These are phyloP conservation scores for Mola mola DNA, from an alignment of 2,113 vertebrate genomes.

Conservation along the genomic window DNA sequence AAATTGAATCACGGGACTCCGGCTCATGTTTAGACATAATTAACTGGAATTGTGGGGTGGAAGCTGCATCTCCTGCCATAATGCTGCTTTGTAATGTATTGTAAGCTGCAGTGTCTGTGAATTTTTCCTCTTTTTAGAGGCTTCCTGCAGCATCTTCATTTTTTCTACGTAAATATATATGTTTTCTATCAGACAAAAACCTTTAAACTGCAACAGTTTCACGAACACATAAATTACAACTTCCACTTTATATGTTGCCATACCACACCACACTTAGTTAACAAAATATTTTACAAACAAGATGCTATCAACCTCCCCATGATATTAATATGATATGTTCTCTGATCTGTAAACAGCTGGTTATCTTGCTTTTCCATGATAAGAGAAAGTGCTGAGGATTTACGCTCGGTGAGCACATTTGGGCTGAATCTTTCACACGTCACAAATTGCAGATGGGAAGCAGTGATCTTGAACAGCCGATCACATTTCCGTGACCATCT, in stretches of 20 bases:
- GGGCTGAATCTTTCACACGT: conserved; percentile 99
- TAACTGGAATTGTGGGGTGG: neutral
- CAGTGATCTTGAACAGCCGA: conserved; percentile 99
- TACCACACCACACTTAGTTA: conserved; percentile 84
- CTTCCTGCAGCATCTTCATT: conserved; percentile 15
- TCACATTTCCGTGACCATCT: conserved; percentile 99
- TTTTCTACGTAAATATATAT: conserved; percentile 4
- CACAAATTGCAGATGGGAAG: conserved; percentile 99
- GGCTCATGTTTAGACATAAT: conserved; percentile 9
- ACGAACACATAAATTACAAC: conserved; percentile 69
- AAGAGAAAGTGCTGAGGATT: conserved; percentile 99
- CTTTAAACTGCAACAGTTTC: conserved; percentile 52
- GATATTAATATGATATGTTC: conserved; percentile 99
- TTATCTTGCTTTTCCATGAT: conserved; percentile 99
- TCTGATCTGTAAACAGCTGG: conserved; percentile 99
- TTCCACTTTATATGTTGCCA: conserved; percentile 74
- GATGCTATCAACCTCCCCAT: conserved; percentile 88
- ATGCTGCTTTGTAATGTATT: conserved; percentile 26
- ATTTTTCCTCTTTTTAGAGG: conserved; percentile 23
- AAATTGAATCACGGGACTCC: conserved; percentile 10
- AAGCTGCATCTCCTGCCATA: conserved; percentile 18
- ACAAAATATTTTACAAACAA: conserved; percentile 86
- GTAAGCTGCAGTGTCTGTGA: conserved; percentile 33
- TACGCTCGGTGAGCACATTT: conserved; percentile 99
- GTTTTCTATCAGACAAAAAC: conserved; percentile 20